Conservation (phyloP, 2,888 invertebrate species). For the Melipona beecheii region DNA sequence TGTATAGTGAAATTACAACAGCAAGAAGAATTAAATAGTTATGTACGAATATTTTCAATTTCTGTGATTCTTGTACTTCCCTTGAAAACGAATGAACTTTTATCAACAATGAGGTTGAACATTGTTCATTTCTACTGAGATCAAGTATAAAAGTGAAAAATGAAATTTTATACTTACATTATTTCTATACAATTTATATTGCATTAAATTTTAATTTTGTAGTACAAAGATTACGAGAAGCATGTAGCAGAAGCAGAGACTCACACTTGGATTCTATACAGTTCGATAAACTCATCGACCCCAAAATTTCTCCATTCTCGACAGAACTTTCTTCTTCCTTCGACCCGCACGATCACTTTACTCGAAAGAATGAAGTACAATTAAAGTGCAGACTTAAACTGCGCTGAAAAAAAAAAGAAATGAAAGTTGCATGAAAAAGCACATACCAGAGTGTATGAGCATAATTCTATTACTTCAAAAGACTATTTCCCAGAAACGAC, state of each 20-base stretch:
- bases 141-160: no score
- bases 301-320: constrained; percentile 2
- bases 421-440: not conserved
- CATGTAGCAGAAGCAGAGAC: not conserved
- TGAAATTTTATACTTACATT: no score
- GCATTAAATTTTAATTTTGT: no score
- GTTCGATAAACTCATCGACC: not conserved
- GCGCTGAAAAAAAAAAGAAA: no score
- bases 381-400: not conserved
- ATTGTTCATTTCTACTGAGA: not conserved
- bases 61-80: not conserved
- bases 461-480: no score
- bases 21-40: not conserved
- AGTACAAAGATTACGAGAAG: no score
- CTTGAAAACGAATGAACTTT: not conserved
- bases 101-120: not conserved
- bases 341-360: not conserved
- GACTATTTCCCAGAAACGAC: not conserved
- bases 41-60: no score
- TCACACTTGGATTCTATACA: not conserved
- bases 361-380: not conserved
- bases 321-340: not conserved
- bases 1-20: not conserved
- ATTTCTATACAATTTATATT: no score
- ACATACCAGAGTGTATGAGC: no score